Evolutionary conservation across 64 coral and sea anemone genomes (phyloP), one percentile per base, ranked within the genome.

Genomic region (Actinia tenebrosa): DNA sequence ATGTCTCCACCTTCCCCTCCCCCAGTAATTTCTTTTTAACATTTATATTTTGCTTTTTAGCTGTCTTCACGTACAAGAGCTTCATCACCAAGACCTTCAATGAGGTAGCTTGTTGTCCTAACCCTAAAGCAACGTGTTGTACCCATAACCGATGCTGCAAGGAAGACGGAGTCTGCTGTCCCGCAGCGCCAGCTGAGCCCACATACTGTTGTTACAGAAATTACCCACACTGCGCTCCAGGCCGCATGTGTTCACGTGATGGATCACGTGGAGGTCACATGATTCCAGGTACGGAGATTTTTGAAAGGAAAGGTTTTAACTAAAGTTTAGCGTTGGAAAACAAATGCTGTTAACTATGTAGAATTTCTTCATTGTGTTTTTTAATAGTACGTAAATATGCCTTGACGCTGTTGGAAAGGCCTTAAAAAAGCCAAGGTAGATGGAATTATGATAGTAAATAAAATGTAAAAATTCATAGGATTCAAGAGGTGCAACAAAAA

Each of bases 61-160:
- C 66, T 53, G 86, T 84, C 20, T 61, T 90, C 22, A 93, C 88
- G 8, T 96, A 92, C 56, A 77, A 79, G 84, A 80, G 88, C 68
- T 92, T 77, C 18, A 86, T 86, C 5, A 92, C 80, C 5, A 93
- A 77, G 47, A 96, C 94, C 9, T 96, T 96, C 77, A 53, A 96
- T 13, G 94, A 96, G 6, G 78, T 86, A 15, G n/a, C 78, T 0
- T 96, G 94, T 63, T 96, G 94, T 44, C 94, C 94, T 0, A 19
- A 45, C 16, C 88, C 94, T 10, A 77, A 91, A 64, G 94, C 91
- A 15, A 88, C 89, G 5, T 88, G 89, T 60, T 94, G 89, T 54
- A 83, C 91, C 14, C 79, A 90, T n/a, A 90, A 96, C 78, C 80
- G 5, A 52, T 96, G 94, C 27, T 95, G 94, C 43, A 78, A 20